Evolutionary conservation across 2,113 vertebrate genomes (phyloP), one percentile per base, ranked within the genome.

Genomic region (Austrofundulus limnaeus): DNA sequence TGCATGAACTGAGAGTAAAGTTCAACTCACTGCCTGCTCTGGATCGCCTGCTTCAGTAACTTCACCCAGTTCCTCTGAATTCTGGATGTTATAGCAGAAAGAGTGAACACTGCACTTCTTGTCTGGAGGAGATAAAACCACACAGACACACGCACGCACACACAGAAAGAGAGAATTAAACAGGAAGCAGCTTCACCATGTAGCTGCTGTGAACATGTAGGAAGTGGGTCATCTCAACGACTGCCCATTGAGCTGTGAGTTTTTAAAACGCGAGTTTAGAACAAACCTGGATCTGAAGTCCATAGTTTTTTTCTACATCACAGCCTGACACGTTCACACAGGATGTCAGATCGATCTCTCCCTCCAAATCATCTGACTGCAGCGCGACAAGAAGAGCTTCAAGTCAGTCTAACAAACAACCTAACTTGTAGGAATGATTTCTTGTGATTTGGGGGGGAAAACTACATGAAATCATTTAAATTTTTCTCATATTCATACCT

Each of bases 11-110:
- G n/a, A 51, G 45, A 28, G 38, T 51, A 51, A 57, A 37, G 34
- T 50, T 60, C 46, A 57, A 89, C 88, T 90, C 91, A 98, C 96
- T 91, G 94, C 52, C 88, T 91, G 5, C 92, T 92, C 28, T 93
- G 94, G 76, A 98, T 93, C 0, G 91, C 94, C 81, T 95, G 95
- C 78, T 89, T 93, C 67, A 99, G 90, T 57, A 95, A 93, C 79
- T 98, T 96, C 0, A 98, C 93, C 97, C 97, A 99, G 90, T 95
- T 98, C 83, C 93, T 92, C 48, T 94, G 92, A 87, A 97, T 95
- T 71, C 95, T 95, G 0, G 96, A 98, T 66, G 97, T 98, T 94
- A 94, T 94, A 0, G 95, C 95, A 11, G 95, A 98, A 61, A 99
- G 88, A 15, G 94, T 98, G 75, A 96, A 94, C 76, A 93, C 62